A percentile compares a stretch with the other conserved stretches of the same genome.
phyloP scores from a whole-genome alignment of 2,113 vertebrate genomes.

The Chloebia gouldiae region DNA sequence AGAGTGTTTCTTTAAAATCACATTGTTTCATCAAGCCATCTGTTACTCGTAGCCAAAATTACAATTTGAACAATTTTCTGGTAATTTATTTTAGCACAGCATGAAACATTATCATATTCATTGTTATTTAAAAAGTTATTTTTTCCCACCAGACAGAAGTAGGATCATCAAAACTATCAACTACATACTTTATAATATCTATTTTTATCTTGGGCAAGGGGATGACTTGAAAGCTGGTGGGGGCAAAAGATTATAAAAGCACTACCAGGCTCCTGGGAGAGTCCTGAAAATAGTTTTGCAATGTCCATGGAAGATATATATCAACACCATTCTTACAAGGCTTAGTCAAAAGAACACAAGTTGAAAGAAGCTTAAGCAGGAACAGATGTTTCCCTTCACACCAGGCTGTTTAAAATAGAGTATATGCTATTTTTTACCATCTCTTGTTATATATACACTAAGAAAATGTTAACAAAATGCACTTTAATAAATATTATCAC shows the following conservation, averaged over 20 bases:
- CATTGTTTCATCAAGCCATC: constrained; percentile 25
- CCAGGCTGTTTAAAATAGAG: constrained; percentile 62
- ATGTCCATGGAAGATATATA: constrained; percentile 48
- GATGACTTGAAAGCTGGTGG: constrained; percentile 27
- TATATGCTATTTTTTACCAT: constrained; percentile 38
- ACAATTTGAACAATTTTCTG: neutral
- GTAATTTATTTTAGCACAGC: neutral
- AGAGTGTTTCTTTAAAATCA: neutral
- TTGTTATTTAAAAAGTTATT: neutral
- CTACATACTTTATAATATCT: neutral
- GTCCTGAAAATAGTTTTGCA: constrained; percentile 59
- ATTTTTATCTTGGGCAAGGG: constrained; percentile 43
- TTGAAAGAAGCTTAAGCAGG: constrained; percentile 63
- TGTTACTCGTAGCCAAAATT: neutral
- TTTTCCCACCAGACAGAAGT: constrained; percentile 15
- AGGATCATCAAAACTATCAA: constrained; percentile 7
- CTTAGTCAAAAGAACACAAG: constrained; percentile 57
- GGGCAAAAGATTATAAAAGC: constrained; percentile 62
- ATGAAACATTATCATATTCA: neutral
- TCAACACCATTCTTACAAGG: constrained; percentile 58
- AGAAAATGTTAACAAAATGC: constrained; percentile 63
- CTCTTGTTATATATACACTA: constrained; percentile 62
- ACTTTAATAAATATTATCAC: constrained; percentile 57
- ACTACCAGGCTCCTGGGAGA: constrained; percentile 51
- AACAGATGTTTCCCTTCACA: constrained; percentile 77